Base-by-base conservation (phyloP, 2,888 invertebrate species). In the Amitus sp. region DNA sequence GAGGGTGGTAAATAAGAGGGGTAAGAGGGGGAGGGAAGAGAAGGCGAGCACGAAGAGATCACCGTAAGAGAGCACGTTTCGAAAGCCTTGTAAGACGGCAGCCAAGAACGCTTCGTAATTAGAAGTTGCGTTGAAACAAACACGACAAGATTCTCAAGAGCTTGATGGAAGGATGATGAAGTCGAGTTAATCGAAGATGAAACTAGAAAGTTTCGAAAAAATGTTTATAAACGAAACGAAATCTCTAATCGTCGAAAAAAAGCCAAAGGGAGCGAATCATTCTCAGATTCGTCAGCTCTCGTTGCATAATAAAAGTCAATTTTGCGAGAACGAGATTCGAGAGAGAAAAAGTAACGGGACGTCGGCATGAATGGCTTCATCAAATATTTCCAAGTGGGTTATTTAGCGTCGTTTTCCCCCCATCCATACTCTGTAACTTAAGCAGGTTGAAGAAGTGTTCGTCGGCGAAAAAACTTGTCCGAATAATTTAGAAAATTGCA, bases 1-100 rank as follows among this genome's bases (percentile, higher is more conserved):
- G n/a, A n/a, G 43, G 27, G 34, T 18, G n/a, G 43, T 17, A 47
- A 15, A 37, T 7, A 19, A 19, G 27, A 19, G n/a, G 19, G 39
- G 48, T 33, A 46, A 53, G 52, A 43, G 20, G 50, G 48, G 59
- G 56, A 58, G 62, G 59, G 54, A 50, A 56, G 62, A 48, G 47
- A 52, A 54, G 46, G 47, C 56, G 39, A 27, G 27, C 55, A 49
- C 52, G 57, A 61, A 62, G 65, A 58, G 61, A 67, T 64, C 56
- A 64, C 56, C 56, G 64, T 60, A 60, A 60, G 64, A 64, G 64
- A 57, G 60, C 64, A 64, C 64, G 64, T 64, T 64, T 57, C 57
- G 57, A 57, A 65, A 65, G 60, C 53, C 60, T 65, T 28, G 54
- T 54, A 65, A 65, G 64, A 61, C 64, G 56, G 57, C 57, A 60